phyloP scores from a whole-genome alignment of 2,888 invertebrate genomes.

The Epiblema foenella region DNA sequence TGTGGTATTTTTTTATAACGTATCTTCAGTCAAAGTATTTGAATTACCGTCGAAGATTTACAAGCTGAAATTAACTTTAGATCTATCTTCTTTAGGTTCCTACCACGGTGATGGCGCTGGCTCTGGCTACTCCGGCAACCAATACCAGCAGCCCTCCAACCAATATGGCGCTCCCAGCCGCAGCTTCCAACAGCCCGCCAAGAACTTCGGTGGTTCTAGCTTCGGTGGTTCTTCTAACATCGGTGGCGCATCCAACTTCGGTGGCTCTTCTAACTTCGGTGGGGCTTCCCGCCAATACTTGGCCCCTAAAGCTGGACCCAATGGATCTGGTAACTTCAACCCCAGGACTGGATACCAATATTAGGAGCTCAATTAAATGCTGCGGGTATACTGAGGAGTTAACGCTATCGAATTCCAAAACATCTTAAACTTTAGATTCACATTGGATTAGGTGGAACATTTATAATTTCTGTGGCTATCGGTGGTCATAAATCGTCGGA shows the following conservation, averaged over 20 bases:
- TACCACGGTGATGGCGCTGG: constrained; percentile 79
- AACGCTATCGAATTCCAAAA: neutral
- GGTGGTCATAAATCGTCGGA: neutral
- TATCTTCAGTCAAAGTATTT: no score
- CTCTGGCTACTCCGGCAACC: constrained; percentile 46
- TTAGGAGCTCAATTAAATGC: constrained; percentile 54
- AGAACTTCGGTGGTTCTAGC: constrained; percentile 48
- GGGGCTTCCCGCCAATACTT: constrained; percentile 75
- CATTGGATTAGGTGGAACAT: neutral
- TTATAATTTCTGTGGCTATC: neutral
- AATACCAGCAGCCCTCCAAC: constrained; percentile 48
- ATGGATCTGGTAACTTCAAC: constrained; percentile 78
- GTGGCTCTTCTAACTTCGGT: constrained; percentile 50
- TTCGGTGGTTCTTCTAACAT: constrained; percentile 52
- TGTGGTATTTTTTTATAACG: no score
- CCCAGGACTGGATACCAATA: constrained; percentile 77
- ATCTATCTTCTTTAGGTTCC: constrained; percentile 61
- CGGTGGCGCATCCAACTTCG: constrained; percentile 57
- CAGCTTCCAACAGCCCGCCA: constrained; percentile 34
- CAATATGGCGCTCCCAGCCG: constrained; percentile 54
- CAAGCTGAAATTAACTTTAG: neutral
- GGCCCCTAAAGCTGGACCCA: constrained; percentile 70
- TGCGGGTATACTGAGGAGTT: constrained; percentile 11
- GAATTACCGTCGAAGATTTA: no score
- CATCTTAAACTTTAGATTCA: neutral